Evolutionary conservation across 2,797 vertebrate species (phyloP).

Genomic region (Phylloscopus collybita): DNA sequence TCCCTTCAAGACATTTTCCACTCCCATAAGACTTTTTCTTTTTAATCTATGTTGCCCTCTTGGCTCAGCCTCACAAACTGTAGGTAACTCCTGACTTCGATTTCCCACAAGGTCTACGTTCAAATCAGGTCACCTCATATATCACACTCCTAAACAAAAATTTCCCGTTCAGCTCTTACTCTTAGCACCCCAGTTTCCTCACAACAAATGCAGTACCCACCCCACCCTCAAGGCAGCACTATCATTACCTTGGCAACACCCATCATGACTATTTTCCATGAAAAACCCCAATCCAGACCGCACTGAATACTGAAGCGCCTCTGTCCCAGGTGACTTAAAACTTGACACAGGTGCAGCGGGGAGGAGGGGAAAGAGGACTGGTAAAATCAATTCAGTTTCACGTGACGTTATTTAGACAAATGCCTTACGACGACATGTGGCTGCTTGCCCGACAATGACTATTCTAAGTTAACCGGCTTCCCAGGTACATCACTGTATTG

Average conservation of each 20-base stretch:
- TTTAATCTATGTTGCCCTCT: neutral
- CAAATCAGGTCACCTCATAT: neutral
- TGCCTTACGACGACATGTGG: neutral
- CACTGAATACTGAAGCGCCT: neutral
- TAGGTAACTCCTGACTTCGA: neutral
- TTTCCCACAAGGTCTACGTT: neutral
- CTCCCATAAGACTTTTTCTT: neutral
- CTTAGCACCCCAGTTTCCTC: neutral
- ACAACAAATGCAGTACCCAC: neutral
- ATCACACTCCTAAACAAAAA: neutral
- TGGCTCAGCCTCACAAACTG: neutral
- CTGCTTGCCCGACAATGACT: rapidly evolving
- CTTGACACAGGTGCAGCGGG: neutral
- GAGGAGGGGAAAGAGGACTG: neutral
- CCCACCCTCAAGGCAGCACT: neutral
- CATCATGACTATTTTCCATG: neutral
- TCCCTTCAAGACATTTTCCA: neutral
- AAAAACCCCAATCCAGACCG: neutral
- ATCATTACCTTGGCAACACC: neutral
- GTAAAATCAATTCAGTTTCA: neutral
- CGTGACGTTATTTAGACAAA: neutral
- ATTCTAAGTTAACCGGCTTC: rapidly evolving
- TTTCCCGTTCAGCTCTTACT: neutral
- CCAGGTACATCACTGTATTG: no score
- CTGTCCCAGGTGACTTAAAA: neutral